Base-by-base conservation (phyloP, 2,797 vertebrate species). In the Pangasius sanitwongsei region DNA sequence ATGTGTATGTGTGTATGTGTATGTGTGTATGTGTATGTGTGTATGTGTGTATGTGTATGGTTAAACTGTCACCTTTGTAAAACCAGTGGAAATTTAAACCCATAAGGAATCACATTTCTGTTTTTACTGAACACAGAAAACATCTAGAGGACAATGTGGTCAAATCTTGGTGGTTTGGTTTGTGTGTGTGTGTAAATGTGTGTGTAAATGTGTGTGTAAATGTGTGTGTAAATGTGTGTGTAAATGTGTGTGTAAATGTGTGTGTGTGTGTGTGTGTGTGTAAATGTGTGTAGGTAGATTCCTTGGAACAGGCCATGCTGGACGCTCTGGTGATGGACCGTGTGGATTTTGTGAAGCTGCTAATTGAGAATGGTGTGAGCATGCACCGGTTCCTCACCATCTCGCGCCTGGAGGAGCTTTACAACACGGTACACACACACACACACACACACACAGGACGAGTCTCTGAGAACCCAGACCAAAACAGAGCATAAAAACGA, bases 351-450 rank as follows among this genome's bases (percentile, higher is more conserved):
- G 99, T 99, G 48, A 99, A 99, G 94, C 95, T 99, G 93, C 97
- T 99, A 67, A 99, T 99, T 90, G 99, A 99, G 95, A 99, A 99
- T 11, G 98, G 99, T 81, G 98, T 99, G 84, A 99, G 98, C 97
- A 99, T 99, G 98, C 99, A 99, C 94, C 97, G 99, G 87, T 99
- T 99, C 89, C 97, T 99, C 90, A 99, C 99, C 83, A 99, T 99
- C 94, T 98, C 95, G 63, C 96, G 98, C 41, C 95, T 99, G 90
- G 99, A 99, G 94, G 99, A 99, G 93, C 98, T 99, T 89, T 99
- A 99, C 94, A 99, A 99, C 94, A 99, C 96, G 92, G 99, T 99
- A 97, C 25, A 61, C n/a, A 83, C 74, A 77, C 67, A 67, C 55
- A 53, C 78, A 88, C 75, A 87, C 67, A 69, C 31, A 20, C 69